A percentile compares a stretch with the other conserved stretches of the same genome.
phyloP scores from a whole-genome alignment of 1,140 invertebrate species.

The Drosophila sulfurigaster region DNA sequence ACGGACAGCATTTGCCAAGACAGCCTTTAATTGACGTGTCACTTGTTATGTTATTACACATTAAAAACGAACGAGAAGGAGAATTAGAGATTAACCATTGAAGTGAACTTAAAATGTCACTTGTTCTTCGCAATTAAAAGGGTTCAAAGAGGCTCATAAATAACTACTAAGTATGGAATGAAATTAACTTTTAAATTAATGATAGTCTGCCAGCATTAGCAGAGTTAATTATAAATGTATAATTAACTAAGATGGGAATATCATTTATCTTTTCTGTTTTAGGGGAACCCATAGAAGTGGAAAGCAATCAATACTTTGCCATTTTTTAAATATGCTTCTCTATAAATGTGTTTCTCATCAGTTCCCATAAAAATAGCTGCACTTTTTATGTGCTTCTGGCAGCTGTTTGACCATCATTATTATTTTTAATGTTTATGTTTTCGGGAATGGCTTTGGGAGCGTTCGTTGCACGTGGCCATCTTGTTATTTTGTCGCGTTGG shows the following conservation, averaged over 20 bases:
- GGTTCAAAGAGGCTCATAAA: neutral
- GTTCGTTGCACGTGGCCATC: constrained; percentile 5
- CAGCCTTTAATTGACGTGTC: constrained; percentile 45
- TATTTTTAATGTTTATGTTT: neutral
- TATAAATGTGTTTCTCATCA: too few relatives aligned
- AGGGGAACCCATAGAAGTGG: too few relatives aligned
- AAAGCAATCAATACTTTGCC: neutral
- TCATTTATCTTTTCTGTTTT: too few relatives aligned
- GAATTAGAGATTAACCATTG: constrained; percentile 10
- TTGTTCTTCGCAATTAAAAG: constrained; percentile 13
- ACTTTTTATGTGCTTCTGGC: neutral
- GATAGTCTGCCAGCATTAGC: too few relatives aligned
- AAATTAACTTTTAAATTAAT: too few relatives aligned
- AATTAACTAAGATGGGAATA: too few relatives aligned
- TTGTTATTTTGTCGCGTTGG: neutral
- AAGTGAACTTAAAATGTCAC: constrained; percentile 4
- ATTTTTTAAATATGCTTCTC: neutral
- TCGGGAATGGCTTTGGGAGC: neutral
- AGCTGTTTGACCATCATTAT: neutral
- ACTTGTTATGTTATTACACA: constrained; percentile 19
- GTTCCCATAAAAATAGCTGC: neutral
- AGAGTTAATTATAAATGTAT: neutral
- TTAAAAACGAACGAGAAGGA: neutral
- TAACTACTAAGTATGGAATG: neutral
- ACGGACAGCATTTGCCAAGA: constrained; percentile 29